Conservation (phyloP, 1,140 invertebrate species). For the Aleiodes sp. region DNA sequence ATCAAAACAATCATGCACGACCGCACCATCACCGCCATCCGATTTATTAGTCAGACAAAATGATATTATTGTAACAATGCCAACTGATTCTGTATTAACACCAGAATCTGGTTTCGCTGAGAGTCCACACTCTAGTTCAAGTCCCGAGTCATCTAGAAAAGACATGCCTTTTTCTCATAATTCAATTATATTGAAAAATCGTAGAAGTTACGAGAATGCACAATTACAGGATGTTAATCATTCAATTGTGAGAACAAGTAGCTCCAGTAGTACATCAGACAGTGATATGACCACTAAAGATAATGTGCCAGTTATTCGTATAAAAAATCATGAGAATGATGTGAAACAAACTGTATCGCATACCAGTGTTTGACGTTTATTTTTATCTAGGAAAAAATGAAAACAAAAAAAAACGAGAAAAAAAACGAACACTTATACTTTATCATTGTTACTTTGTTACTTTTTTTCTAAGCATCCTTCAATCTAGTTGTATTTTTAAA, state of each 20-base stretch:
- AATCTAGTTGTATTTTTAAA: not conserved
- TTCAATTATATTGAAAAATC: conserved; percentile 38
- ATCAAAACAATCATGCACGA: not conserved
- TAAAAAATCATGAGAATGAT: conserved; percentile 19
- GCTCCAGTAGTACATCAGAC: conserved; percentile 43
- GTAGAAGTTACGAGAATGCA: conserved; percentile 49
- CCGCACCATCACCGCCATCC: not conserved
- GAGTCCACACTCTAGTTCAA: conserved; percentile 36
- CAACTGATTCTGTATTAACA: conserved; percentile 38
- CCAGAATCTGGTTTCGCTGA: conserved; percentile 51
- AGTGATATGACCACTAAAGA: conserved; percentile 38
- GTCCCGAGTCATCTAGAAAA: conserved; percentile 36
- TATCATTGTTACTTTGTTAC: conserved; percentile 3
- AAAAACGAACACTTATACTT: not conserved
- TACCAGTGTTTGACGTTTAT: conserved; percentile 45
- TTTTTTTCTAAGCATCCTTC: not conserved
- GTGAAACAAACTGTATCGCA: conserved; percentile 42
- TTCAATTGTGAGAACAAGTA: conserved; percentile 30
- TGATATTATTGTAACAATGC: conserved; percentile 18
- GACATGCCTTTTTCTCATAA: conserved; percentile 29
- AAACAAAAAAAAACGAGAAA: too few species aligned
- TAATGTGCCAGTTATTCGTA: conserved; percentile 21
- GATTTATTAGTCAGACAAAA: conserved; percentile 22
- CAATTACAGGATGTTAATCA: conserved; percentile 48
- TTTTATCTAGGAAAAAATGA: not conserved